Conservation (phyloP, 1,140 invertebrate genomes). For the Camponotus floridanus region DNA sequence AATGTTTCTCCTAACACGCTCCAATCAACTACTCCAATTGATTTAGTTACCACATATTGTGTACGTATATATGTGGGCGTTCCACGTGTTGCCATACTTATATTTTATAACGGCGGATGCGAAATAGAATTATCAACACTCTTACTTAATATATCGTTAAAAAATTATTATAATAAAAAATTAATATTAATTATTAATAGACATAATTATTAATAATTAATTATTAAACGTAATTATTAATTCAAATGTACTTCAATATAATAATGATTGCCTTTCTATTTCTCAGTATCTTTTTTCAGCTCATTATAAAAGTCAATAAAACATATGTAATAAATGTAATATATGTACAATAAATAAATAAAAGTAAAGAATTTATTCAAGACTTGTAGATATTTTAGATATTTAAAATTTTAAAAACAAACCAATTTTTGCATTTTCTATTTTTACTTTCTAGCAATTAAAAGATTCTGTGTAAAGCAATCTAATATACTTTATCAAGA, state of each 20-base stretch:
- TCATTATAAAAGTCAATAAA: neutral
- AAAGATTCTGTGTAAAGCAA: neutral
- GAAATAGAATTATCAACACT: slow-evolving; percentile 6
- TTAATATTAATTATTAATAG: no score
- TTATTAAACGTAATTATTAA: neutral
- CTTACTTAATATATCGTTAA: neutral
- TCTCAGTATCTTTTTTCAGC: neutral
- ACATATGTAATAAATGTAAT: no score
- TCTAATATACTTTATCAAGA: neutral
- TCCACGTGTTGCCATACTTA: slow-evolving; percentile 16
- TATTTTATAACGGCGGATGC: slow-evolving; percentile 24
- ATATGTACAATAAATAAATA: no score
- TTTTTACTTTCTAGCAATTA: neutral
- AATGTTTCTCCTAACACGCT: neutral
- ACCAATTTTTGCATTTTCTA: neutral
- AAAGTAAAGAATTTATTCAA: neutral
- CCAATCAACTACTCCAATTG: slow-evolving; percentile 21
- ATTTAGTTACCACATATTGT: slow-evolving; percentile 30
- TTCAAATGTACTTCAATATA: neutral
- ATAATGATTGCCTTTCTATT: neutral
- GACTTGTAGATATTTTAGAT: slow-evolving; percentile 7
- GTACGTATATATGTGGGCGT: slow-evolving; percentile 9
- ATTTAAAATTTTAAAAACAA: neutral
- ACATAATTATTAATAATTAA: neutral
- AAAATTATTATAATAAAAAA: neutral